Percentiles rank a stretch among this genome's conserved stretches.
Conservation (phyloP, 2,113 vertebrate species). For the Apteryx owenii region DNA sequence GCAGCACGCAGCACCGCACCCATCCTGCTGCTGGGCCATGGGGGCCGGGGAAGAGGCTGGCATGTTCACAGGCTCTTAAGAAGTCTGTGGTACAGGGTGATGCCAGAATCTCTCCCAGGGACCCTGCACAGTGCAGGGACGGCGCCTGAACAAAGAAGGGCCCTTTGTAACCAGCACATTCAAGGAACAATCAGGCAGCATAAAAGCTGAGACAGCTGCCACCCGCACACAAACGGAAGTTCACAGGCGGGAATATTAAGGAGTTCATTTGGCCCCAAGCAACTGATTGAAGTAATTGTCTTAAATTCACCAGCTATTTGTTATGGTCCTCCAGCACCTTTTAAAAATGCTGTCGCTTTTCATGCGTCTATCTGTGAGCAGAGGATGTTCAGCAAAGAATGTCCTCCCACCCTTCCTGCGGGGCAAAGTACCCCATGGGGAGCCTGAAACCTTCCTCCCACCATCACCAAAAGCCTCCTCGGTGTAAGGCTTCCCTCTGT, state of each 20-base stretch:
- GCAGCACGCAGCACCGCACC: not conserved
- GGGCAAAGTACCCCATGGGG: not conserved
- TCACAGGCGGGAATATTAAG: slow-evolving; percentile 60
- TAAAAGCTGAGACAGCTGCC: slow-evolving; percentile 45
- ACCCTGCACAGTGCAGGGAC: not conserved
- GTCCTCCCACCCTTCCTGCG: not conserved
- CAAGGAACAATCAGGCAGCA: slow-evolving; percentile 28
- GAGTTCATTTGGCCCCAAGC: slow-evolving; percentile 31
- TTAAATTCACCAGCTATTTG: slow-evolving; percentile 49
- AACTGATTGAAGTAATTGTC: slow-evolving; percentile 53
- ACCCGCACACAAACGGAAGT: slow-evolving; percentile 21
- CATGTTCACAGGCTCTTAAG: not conserved
- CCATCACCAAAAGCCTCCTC: not conserved
- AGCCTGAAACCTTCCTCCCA: not conserved
- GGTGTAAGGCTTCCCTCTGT: not conserved
- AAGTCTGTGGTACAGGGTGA: not conserved
- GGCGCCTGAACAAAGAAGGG: slow-evolving; percentile 4
- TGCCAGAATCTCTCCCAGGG: not conserved
- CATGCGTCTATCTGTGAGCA: not conserved
- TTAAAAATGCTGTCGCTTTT: slow-evolving; percentile 6
- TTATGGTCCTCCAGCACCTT: slow-evolving; percentile 28
- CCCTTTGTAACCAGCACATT: not conserved
- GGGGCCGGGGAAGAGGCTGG: not conserved
- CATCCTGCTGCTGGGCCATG: not conserved
- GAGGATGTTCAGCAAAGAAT: not conserved